These are phyloP conservation scores for Rhadinocentrus ornatus DNA, from an alignment of 2,797 vertebrate species.

Conservation along the genomic window DNA sequence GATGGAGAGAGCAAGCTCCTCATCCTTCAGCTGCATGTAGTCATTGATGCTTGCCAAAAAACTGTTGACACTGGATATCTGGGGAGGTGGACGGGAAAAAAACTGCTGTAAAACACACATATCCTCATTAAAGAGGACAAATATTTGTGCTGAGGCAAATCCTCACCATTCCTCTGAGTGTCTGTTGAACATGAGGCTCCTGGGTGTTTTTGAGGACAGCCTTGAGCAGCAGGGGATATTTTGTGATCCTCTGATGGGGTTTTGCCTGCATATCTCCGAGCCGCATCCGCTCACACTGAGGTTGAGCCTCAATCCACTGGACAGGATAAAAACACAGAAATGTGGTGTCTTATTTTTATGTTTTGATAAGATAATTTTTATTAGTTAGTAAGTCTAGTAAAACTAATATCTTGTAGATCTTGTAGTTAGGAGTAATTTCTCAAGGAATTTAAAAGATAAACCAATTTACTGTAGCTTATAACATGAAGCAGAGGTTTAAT, in stretches of 20 bases:
- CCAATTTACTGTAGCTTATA: not conserved
- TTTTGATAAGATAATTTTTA: not conserved
- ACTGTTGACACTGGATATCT: conserved; percentile 80
- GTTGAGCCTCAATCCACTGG: conserved; percentile 89
- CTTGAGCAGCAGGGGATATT: conserved; percentile 88
- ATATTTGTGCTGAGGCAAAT: not conserved
- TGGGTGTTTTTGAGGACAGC: conserved; percentile 83
- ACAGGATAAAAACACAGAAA: conserved; percentile 14
- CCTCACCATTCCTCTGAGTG: conserved; percentile 82
- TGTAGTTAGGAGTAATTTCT: not conserved
- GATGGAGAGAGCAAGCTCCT: conserved; percentile 78
- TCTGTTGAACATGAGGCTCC: conserved; percentile 59
- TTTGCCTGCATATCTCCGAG: conserved; percentile 89
- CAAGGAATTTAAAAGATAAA: not conserved
- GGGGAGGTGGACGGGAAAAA: conserved; percentile 6
- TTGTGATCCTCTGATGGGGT: conserved; percentile 89
- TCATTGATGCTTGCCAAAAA: conserved; percentile 86
- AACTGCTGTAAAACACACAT: not conserved
- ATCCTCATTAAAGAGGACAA: not conserved
- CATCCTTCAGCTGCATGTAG: conserved; percentile 79
- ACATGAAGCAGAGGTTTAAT: not conserved
- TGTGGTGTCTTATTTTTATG: not conserved
- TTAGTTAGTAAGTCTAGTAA: not conserved
- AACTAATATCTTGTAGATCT: not conserved
- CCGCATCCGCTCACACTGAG: conserved; percentile 82